Evolutionary conservation across 2,888 invertebrate species (phyloP).

Genomic region (Coelopa pilipes): DNA sequence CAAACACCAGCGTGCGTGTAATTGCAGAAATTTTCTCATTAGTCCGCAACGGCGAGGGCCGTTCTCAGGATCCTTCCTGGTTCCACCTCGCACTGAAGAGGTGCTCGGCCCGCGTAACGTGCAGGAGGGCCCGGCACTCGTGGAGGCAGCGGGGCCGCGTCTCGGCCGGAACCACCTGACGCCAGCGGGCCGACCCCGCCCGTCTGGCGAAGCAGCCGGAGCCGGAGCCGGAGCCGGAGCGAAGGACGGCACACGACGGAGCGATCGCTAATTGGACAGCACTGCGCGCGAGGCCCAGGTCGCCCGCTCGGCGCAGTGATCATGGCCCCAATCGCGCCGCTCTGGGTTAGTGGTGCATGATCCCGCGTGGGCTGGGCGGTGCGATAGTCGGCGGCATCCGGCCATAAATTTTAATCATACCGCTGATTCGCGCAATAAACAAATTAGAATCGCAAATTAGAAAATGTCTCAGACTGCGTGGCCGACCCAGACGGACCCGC

Average conservation of each 20-base stretch:
- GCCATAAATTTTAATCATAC: slow-evolving; percentile 38
- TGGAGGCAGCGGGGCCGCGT: not conserved
- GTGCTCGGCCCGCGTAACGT: slow-evolving; percentile 19
- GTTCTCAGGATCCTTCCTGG: not conserved
- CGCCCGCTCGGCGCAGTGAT: slow-evolving; percentile 12
- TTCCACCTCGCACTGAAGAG: not conserved
- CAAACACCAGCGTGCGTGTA: slow-evolving; percentile 53
- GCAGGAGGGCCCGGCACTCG: slow-evolving; percentile 23
- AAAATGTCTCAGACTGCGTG: slow-evolving; percentile 15
- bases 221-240: no score
- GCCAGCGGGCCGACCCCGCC: not conserved
- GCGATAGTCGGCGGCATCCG: slow-evolving; percentile 27
- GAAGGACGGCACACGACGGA: no score
- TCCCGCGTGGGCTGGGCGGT: not conserved
- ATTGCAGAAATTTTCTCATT: slow-evolving; percentile 55
- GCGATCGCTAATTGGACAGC: slow-evolving; percentile 14
- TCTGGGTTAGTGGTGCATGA: not conserved
- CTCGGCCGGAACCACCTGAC: not conserved
- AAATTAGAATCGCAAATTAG: slow-evolving; percentile 38
- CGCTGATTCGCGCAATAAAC: slow-evolving; percentile 36
- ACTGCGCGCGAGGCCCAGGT: no score
- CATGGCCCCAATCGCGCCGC: slow-evolving; percentile 30
- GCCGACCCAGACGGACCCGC: slow-evolving; percentile 1
- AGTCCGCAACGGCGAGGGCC: slow-evolving; percentile 30
- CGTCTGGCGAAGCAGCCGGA: no score